Percentiles rank a stretch among this genome's conserved stretches.
phyloP scores from a whole-genome alignment of 1,140 invertebrate genomes.

The Pomacea maculata region DNA sequence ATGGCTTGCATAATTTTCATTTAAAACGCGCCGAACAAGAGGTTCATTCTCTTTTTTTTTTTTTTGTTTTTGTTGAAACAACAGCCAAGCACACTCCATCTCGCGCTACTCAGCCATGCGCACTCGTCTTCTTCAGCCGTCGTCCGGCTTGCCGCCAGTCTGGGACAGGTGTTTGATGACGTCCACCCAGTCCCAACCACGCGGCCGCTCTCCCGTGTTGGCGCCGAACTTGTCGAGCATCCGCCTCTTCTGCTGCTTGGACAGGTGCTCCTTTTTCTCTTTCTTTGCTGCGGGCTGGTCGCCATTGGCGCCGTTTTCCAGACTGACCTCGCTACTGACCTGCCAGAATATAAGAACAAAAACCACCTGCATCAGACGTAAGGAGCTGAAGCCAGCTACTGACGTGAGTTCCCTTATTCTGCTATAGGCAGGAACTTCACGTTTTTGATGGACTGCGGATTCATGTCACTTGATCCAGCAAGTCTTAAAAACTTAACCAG shows the following conservation, averaged over 20 bases:
- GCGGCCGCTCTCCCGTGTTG: conserved; percentile 81
- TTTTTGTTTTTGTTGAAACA: too few relatives aligned
- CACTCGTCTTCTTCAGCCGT: neutral
- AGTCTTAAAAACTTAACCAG: too few relatives aligned
- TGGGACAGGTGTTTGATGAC: conserved; percentile 95
- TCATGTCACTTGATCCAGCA: too few relatives aligned
- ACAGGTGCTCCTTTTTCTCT: conserved; percentile 72
- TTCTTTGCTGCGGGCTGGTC: conserved; percentile 52
- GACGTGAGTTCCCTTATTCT: too few relatives aligned
- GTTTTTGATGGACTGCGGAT: too few relatives aligned
- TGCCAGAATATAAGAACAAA: neutral
- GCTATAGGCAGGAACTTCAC: too few relatives aligned
- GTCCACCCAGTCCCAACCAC: conserved; percentile 95
- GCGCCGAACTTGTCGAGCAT: conserved; percentile 77
- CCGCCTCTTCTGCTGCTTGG: conserved; percentile 89
- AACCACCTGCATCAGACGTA: too few relatives aligned
- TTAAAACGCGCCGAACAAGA: too few relatives aligned
- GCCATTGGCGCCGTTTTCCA: neutral
- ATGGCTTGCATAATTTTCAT: too few relatives aligned
- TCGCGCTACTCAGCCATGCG: neutral
- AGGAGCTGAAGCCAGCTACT: too few relatives aligned
- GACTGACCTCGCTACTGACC: neutral
- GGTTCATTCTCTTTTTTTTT: too few relatives aligned
- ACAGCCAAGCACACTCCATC: too few relatives aligned
- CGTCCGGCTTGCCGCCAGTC: conserved; percentile 67